Conservation (phyloP, 2,797 vertebrate genomes). For the Mormyrops boulengeri region DNA sequence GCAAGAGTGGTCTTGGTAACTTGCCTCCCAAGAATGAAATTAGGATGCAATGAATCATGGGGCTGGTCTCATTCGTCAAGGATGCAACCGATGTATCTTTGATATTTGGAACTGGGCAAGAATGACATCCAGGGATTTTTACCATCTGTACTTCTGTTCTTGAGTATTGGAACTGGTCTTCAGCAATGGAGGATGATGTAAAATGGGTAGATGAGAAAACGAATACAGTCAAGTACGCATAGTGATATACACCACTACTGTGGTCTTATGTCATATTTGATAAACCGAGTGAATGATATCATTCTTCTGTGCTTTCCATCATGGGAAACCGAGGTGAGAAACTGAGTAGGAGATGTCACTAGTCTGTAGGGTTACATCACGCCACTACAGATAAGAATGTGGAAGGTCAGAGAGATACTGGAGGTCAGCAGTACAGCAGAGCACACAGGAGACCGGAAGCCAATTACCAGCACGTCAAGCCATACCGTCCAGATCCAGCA, state of each 20-base stretch:
- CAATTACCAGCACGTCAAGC: constrained; percentile 20
- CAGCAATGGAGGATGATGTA: no score
- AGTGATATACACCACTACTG: background rate
- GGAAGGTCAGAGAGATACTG: background rate
- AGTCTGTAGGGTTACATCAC: background rate
- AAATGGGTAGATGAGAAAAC: no score
- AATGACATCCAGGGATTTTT: no score
- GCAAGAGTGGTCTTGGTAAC: background rate
- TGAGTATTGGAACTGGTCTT: no score
- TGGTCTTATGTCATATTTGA: background rate
- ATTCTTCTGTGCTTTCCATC: background rate
- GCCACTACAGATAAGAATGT: background rate
- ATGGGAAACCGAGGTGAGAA: background rate
- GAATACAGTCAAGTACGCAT: no score
- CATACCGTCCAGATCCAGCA: background rate
- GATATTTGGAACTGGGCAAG: background rate
- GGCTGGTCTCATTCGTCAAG: background rate
- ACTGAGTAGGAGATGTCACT: background rate
- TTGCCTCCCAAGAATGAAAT: background rate
- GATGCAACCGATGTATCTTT: background rate
- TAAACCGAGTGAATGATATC: background rate
- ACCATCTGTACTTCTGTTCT: no score
- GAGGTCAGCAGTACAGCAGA: background rate
- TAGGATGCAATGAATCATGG: background rate
- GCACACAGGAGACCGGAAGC: constrained; percentile 4